Base-by-base conservation (phyloP, 2,113 vertebrate species). In the Phasianus colchicus region DNA sequence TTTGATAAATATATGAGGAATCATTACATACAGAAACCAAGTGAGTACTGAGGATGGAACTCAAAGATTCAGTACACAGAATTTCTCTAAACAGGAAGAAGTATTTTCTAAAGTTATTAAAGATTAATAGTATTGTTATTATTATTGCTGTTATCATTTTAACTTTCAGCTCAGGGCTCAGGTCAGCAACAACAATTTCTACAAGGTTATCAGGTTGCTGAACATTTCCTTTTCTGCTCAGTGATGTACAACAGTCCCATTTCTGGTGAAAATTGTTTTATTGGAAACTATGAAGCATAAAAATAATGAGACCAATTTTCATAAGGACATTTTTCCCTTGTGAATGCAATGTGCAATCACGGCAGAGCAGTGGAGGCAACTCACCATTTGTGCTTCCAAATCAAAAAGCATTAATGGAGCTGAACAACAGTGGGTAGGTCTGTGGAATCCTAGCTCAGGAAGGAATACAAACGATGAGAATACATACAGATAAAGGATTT, bases 211-310 rank as follows among this genome's bases (percentile, higher is more conserved):
- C 60, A 75, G 30, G 76, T 52, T 86, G 75, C 71, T 85, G 58
- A 85, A 61, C 7, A 1, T 69, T 86, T 81, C n/a, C 54, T 87
- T 79, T 85, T 80, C 78, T 91, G 48, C 54, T 91, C 78, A 92
- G 61, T 60, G 81, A 57, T 34, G 84, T 87, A 93, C 50, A 86
- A 57, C 85, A 47, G 15, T 72, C 66, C 74, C 50, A 58, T 50
- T 83, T 92, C 78, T 92, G 67, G 20, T 52, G 48, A 82, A 69
- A 95, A 91, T 70, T 15, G 60, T 84, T 95, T 76, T 30, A 82
- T 25, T 89, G 63, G 30, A 73, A 91, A 86, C 67, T 58, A 3
- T 10, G n/a, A 73, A 71, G 82, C 75, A 73, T 74, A 94, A 88
- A 94, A 92, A 66, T 66, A 60, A 82, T 48, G 74, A 91, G 67